Base-by-base conservation (phyloP, 1,140 invertebrate species). In the Battus philenor region DNA sequence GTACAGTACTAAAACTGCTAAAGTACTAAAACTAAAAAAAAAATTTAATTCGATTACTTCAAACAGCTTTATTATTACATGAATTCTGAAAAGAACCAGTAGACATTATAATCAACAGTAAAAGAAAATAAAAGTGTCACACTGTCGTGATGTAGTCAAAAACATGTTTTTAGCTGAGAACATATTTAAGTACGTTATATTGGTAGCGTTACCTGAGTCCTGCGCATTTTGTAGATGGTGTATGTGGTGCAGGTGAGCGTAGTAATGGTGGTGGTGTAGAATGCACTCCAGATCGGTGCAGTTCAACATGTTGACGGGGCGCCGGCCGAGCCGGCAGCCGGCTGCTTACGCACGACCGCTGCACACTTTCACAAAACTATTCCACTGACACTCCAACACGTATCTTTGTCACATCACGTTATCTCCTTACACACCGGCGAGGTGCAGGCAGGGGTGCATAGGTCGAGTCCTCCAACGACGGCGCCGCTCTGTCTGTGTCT, bases 241-340 rank as follows among this genome's bases (percentile, higher is more conserved):
- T 33, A 91, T 86, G 71, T 92, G 90, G 73, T 91, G 90, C 33
- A 91, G 81, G 81, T 92, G 90, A 22, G 90, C 90, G 70, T 92
- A 91, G 67, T 92, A 91, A 63, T 92, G 91, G 67, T 92, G 90
- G 74, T 92, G 90, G 84, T 92, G 91, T 68, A 92, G 81, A 69
- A 92, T 91, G 86, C 91, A 93, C 86, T 91, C 91, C 74, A 92
- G 86, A 87, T 92, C 91, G 22, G 91, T 92, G 78, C 91, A 93
- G 79, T 93, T 93, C 75, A 93, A 87, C 91, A 93, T 93, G 65
- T 57, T 85, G 66, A 72, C 72, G 60, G 67, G 50, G 67, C 61
- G 51, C 65, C 63, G 65, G 66, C 67, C 64, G 64, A 57, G 62
- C 61, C 68, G 68, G 60, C 70, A 44, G 58, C 65, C 61, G 64